Base-by-base conservation (phyloP, 2,888 invertebrate species). In the Taenaris catops region DNA sequence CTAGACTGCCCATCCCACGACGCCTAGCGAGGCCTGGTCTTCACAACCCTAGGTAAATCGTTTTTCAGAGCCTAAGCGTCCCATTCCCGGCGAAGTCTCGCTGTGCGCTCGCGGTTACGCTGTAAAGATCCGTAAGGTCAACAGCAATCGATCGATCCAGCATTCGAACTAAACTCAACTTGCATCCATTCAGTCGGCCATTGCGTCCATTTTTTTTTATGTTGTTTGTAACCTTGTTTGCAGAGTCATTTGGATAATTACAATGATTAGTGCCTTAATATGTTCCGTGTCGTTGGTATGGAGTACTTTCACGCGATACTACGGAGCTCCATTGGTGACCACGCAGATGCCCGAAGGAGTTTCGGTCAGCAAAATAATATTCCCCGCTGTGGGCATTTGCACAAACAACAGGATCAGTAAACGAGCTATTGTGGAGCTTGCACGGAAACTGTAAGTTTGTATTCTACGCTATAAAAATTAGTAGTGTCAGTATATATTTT, bases 361-460 rank as follows among this genome's bases (percentile, higher is more conserved):
- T 0, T 67, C 83, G 0, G 74, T 88, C 7, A 73, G 63, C 44
- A 63, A 68, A 8, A 84, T 88, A 6, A 74, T 87, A 34, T 87
- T 87, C 39, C 88, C 88, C 9, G 87, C 87, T 0, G 63, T 88
- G 1, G 86, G 87, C 0, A 68, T 88, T 17, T 88, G 88, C 42
- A 64, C 81, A 1, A 81, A 76, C 41, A 88, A 88, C 51, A 73
- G 86, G 34, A 84, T 88, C 9, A 87, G 86, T 44, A 79, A 65
- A 44, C 62, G 61, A 16, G 79, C 81, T 5, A 68, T 70, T 10
- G 60, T 54, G 2, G 57, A 63, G 17, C 60, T 87, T 3, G 81
- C 87, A 0, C 58, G 56, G 10, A 49, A 53, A 28, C 46, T 88
- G 88, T 88, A 61, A 67, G 81, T 64, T 8, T 9, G 3, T 14